Percentiles rank a stretch among this genome's conserved stretches.
phyloP scores from a whole-genome alignment of 2,888 invertebrate genomes.

The Caenorhabditis sp. region DNA sequence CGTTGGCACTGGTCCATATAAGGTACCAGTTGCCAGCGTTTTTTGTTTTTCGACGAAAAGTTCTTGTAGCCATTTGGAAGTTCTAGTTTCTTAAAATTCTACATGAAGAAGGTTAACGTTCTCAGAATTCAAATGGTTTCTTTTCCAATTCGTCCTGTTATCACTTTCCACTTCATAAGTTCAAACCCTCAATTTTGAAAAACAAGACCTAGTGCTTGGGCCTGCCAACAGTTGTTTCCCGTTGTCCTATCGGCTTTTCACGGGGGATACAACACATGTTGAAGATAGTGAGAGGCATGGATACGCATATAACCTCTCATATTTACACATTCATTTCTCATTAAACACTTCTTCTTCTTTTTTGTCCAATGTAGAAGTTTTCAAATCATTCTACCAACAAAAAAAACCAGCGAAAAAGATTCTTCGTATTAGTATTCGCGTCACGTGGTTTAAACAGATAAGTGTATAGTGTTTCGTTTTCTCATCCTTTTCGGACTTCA shows the following conservation, averaged over 20 bases:
- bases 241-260: conserved; percentile 53
- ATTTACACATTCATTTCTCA: conserved; percentile 22
- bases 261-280: conserved; percentile 33
- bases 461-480: neutral
- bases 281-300: conserved; percentile 33
- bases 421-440: too few species aligned
- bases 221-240: conserved; percentile 47
- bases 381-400: too few species aligned
- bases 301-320: conserved; percentile 19
- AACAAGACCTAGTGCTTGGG: conserved; percentile 30
- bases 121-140: too few species aligned
- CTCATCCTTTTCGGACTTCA: neutral
- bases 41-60: neutral
- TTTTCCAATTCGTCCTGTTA: neutral
- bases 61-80: neutral
- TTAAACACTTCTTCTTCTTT: conserved; percentile 5
- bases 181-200: conserved; percentile 49
- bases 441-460: neutral
- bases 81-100: too few species aligned
- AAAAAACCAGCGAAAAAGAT: too few species aligned
- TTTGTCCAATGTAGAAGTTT: too few species aligned
- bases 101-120: too few species aligned
- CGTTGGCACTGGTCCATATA: too few species aligned
- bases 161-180: conserved; percentile 15
- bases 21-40: neutral